A percentile compares a stretch with the other conserved stretches of the same genome.
Conservation (phyloP, 2,113 vertebrate genomes). For the Apus apus region DNA sequence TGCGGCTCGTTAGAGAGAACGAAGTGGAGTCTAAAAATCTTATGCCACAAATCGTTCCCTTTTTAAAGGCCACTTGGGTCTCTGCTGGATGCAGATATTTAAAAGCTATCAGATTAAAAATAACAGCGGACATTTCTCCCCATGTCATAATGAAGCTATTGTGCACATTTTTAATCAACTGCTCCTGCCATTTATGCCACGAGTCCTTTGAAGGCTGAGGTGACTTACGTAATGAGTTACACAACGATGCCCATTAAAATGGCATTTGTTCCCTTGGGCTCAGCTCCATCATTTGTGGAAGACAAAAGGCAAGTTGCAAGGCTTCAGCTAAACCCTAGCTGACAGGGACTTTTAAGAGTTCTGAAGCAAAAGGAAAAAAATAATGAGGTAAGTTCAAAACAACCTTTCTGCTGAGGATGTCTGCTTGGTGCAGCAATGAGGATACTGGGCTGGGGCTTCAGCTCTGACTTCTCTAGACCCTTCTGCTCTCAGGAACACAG, state of each 20-base stretch:
- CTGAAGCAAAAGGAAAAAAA: constrained; percentile 51
- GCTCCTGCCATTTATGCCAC: constrained; percentile 33
- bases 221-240: constrained; percentile 70
- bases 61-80: constrained; percentile 13
- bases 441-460: background rate
- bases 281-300: constrained; percentile 55
- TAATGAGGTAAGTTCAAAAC: constrained; percentile 27
- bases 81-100: constrained; percentile 40
- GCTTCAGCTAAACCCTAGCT: constrained; percentile 41
- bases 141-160: constrained; percentile 42
- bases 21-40: background rate
- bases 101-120: constrained; percentile 58
- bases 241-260: constrained; percentile 66
- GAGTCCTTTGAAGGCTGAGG: constrained; percentile 48
- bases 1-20: background rate
- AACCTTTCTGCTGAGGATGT: background rate
- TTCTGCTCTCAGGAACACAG: background rate
- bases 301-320: constrained; percentile 55
- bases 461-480: background rate
- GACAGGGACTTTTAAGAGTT: constrained; percentile 41
- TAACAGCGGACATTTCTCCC: constrained; percentile 16
- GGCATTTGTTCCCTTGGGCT: constrained; percentile 61
- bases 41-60: background rate
- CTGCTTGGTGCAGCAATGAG: background rate
- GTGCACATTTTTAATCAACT: constrained; percentile 53